Percentiles rank a stretch among this genome's conserved stretches.
Evolutionary conservation across 2,888 invertebrate species (phyloP).

Genomic region (Oscheius sp.): DNA sequence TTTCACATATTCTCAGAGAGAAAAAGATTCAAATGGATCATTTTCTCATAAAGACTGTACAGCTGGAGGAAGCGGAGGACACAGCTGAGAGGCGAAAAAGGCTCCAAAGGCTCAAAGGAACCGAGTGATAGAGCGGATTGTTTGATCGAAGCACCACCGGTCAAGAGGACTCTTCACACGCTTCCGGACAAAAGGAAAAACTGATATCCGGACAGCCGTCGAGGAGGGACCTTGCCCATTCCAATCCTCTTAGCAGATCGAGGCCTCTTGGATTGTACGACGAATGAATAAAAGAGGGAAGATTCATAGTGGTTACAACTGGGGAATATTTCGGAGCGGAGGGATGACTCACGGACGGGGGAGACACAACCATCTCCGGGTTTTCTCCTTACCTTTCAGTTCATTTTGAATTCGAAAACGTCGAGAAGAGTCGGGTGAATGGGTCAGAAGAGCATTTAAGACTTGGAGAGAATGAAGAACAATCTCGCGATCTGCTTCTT

Average conservation of each 20-base stretch:
- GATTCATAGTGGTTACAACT: neutral
- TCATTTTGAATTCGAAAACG: constrained; percentile 22
- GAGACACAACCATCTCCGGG: neutral
- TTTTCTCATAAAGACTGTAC: neutral
- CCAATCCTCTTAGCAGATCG: too few relatives aligned
- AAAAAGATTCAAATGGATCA: too few relatives aligned
- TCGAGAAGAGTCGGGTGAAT: constrained; percentile 6
- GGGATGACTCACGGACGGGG: neutral
- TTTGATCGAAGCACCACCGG: constrained; percentile 5
- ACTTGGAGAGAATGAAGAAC: neutral
- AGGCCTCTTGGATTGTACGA: too few relatives aligned
- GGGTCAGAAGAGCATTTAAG: neutral
- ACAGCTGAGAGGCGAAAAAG: neutral
- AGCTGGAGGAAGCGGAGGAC: neutral
- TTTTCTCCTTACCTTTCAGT: constrained; percentile 18
- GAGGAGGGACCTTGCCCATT: too few relatives aligned
- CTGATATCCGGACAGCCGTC: neutral
- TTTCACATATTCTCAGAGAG: too few relatives aligned
- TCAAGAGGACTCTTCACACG: constrained; percentile 21
- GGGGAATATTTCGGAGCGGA: neutral
- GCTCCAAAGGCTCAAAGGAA: neutral
- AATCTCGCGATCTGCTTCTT: neutral
- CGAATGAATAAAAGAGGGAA: neutral
- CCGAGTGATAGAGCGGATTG: neutral
- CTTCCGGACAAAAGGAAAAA: constrained; percentile 12